Conservation (phyloP, 2,888 invertebrate species). For the Isoperla grammatica region DNA sequence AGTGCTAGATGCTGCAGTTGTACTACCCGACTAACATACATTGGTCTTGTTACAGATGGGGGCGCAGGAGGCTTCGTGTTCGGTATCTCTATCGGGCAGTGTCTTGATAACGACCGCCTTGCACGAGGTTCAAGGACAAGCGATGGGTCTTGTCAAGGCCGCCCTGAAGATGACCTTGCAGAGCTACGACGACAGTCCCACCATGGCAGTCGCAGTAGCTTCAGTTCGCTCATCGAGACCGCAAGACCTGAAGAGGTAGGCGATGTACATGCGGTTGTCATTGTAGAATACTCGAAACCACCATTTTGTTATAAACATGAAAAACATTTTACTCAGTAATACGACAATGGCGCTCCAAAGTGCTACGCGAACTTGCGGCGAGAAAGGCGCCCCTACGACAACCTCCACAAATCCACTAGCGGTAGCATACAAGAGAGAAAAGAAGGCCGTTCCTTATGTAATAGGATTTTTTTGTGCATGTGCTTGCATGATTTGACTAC, state of each 20-base stretch:
- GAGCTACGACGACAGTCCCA: constrained; percentile 41
- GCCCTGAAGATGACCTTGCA: constrained; percentile 16
- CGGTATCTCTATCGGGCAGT: constrained; percentile 76
- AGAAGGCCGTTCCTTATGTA: not conserved
- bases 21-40: too few species aligned
- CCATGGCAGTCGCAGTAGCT: constrained; percentile 64
- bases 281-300: too few species aligned
- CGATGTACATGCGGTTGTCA: too few species aligned
- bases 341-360: too few species aligned
- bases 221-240: constrained; percentile 61
- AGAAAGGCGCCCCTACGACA: too few species aligned
- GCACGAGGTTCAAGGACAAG: constrained; percentile 41
- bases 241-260: constrained; percentile 52
- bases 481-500: too few species aligned
- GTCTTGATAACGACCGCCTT: constrained; percentile 72
- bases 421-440: too few species aligned
- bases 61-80: constrained; percentile 63
- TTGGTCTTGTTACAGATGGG: constrained; percentile 43
- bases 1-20: too few species aligned
- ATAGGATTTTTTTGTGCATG: too few species aligned
- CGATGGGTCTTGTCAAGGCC: constrained; percentile 28
- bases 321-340: not conserved
- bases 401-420: too few species aligned
- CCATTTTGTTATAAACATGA: not conserved
- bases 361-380: too few species aligned